Conservation (phyloP, 1,140 invertebrate species). For the Charaxes varanes region DNA sequence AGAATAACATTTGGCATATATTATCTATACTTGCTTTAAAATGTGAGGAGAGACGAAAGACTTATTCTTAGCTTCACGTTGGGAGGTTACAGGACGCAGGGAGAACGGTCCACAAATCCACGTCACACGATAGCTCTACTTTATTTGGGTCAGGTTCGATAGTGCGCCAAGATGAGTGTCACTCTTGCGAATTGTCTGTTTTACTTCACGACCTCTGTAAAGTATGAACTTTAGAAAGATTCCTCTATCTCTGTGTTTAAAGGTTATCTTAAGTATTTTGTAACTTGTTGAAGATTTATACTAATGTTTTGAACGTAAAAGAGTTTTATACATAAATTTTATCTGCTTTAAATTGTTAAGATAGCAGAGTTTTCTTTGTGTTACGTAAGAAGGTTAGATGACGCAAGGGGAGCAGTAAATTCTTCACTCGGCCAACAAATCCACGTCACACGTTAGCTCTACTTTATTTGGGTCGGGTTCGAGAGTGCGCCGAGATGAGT, state of each 20-base stretch:
- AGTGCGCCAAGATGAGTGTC: conserved; percentile 43
- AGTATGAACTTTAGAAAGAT: too few species aligned
- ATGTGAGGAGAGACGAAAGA: too few species aligned
- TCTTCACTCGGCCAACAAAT: conserved; percentile 54
- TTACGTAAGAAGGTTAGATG: background rate
- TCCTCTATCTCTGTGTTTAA: too few species aligned
- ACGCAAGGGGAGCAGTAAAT: conserved; percentile 38
- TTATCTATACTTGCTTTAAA: too few species aligned
- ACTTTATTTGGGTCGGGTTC: conserved; percentile 57
- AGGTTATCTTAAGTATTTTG: too few species aligned
- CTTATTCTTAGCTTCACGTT: too few species aligned
- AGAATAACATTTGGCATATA: too few species aligned
- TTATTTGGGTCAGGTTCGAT: conserved; percentile 54
- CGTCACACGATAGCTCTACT: conserved; percentile 38
- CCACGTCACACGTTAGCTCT: conserved; percentile 35
- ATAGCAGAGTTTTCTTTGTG: too few species aligned
- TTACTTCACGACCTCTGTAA: conserved; percentile 27
- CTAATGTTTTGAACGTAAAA: too few species aligned
- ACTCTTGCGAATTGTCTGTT: conserved; percentile 24
- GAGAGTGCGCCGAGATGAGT: conserved; percentile 42
- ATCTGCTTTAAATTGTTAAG: too few species aligned
- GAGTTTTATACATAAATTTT: too few species aligned
- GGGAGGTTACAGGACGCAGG: background rate
- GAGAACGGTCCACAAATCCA: conserved; percentile 45
- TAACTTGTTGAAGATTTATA: too few species aligned